These are phyloP conservation scores for Streptopelia turtur DNA, from an alignment of 2,797 vertebrate species.

Conservation along the genomic window DNA sequence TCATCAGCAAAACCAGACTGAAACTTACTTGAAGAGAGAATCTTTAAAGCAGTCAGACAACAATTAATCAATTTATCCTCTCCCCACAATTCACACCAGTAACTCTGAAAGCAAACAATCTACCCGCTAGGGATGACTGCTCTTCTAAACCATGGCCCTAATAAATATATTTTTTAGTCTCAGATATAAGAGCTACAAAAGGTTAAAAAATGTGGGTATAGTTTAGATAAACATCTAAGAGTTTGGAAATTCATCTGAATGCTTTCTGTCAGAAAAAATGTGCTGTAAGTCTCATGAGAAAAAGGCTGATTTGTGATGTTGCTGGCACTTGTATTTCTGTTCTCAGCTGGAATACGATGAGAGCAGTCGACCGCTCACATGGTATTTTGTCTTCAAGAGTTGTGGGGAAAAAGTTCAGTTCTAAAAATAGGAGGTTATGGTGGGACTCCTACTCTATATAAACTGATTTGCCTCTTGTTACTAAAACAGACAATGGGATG, in stretches of 20 bases:
- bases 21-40: neutral
- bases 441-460: neutral
- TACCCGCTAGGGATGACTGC: neutral
- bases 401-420: conserved; percentile 9
- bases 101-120: neutral
- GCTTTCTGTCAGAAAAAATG: neutral
- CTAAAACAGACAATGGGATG: neutral
- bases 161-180: neutral
- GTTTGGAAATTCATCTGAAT: conserved; percentile 24
- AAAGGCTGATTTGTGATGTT: conserved; percentile 34
- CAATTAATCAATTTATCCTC: neutral
- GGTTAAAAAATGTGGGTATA: conserved; percentile 47
- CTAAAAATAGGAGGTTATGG: conserved; percentile 47
- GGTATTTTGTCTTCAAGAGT: conserved; percentile 57
- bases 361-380: conserved; percentile 30
- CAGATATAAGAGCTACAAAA: conserved; percentile 17
- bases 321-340: conserved; percentile 44
- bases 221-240: conserved; percentile 46
- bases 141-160: neutral
- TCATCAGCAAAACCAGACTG: neutral
- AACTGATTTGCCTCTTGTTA: neutral
- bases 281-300: conserved; percentile 26
- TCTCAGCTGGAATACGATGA: conserved; percentile 58
- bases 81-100: neutral
- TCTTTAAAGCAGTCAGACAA: neutral